Base-by-base conservation (phyloP, 2,113 vertebrate genomes). In the Calyptommatus sinebrachiatus region DNA sequence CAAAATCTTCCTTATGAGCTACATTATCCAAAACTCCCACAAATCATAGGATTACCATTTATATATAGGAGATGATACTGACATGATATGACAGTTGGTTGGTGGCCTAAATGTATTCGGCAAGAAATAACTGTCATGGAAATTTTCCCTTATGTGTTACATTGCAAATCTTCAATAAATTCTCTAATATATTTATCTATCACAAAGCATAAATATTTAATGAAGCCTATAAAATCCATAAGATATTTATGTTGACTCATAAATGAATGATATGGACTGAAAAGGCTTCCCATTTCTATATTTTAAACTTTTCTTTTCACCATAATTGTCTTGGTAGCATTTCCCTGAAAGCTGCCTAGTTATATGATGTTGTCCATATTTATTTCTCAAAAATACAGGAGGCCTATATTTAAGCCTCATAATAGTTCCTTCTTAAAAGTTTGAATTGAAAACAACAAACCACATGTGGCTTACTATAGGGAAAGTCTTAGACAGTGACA, bases 181-280 rank as follows among this genome's bases (percentile, higher is more conserved):
- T 62, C 14, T 8, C 14, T 22, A 57, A 57, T 57, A 57, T 57
- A 67, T 73, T 46, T 73, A 50, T 77, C 78, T 46, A 79, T 16
- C 26, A 81, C 24, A 28, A 72, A 83, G 21, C 45, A 88, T 46
- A 86, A 66, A 84, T 78, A 83, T 75, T 86, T 85, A 79, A 79
- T 82, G 76, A 86, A 82, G 82, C 48, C 22, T 62, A 77, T 45
- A 80, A 62, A 78, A 77, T 46, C 48, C 61, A 46, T 46, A 65
- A 73, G 62, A 74, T 80, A 62, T 81, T 87, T 85, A 83, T 29
- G 60, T 85, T 80, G 72, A 80, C 68, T 53, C 24, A 73, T 79
- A 70, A 88, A 85, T 82, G 85, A 87, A 73, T 80, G 72, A 81
- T 81, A 74, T 22, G 63, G 28, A 28, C 8, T 48, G 28, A 18